These are phyloP conservation scores for Calameuta filiformis DNA, from an alignment of 2,888 invertebrate species.

Conservation along the genomic window DNA sequence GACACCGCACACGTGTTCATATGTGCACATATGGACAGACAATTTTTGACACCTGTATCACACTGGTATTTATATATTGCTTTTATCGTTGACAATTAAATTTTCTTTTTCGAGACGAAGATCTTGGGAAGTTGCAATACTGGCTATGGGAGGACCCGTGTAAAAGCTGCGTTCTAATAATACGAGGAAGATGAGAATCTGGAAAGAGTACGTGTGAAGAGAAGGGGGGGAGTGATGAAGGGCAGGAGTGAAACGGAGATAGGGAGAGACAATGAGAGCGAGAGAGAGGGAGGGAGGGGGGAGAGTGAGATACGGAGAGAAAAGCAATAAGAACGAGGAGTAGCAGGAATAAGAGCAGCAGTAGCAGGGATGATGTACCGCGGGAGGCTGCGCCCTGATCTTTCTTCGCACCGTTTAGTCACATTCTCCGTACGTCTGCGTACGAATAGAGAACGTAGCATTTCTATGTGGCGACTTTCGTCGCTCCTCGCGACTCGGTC, in stretches of 20 bases:
- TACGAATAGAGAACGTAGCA: neutral
- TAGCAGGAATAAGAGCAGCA: neutral
- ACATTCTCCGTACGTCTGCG: conserved; percentile 33
- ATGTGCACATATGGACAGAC: neutral
- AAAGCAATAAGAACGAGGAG: neutral
- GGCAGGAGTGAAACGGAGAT: conserved; percentile 8
- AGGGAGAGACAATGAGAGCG: conserved; percentile 11
- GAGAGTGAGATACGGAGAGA: conserved; percentile 24
- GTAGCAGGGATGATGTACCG: conserved; percentile 49
- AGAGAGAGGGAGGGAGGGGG: conserved; percentile 11
- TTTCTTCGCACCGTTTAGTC: conserved; percentile 52
- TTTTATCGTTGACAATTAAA: neutral
- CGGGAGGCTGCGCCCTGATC: conserved; percentile 54
- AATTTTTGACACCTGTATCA: neutral
- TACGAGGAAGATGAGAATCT: conserved; percentile 31
- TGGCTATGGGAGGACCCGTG: neutral
- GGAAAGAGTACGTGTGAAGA: conserved; percentile 9
- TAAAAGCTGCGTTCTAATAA: conserved; percentile 48
- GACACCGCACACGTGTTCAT: neutral
- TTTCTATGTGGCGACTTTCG: neutral
- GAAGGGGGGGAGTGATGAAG: conserved; percentile 5
- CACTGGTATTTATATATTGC: neutral
- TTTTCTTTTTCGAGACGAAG: neutral
- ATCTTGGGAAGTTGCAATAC: neutral
- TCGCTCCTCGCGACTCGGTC: neutral